Conservation (phyloP, 2,888 invertebrate genomes). For the Siphlonurus alternatus region DNA sequence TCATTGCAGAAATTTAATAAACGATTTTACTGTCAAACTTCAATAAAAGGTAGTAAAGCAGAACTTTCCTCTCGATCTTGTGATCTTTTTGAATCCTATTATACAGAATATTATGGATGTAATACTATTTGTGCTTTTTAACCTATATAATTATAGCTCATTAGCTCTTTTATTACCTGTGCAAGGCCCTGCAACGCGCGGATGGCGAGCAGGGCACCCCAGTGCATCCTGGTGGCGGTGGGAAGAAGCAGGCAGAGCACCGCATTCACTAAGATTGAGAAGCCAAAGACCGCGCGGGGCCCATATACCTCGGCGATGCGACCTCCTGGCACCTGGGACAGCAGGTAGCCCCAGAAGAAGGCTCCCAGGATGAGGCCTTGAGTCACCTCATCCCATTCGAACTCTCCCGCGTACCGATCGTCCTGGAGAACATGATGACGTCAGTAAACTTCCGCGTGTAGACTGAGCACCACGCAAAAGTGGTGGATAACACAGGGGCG, state of each 20-base stretch:
- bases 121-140: no score
- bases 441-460: no score
- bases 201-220: constrained; percentile 22
- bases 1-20: no score
- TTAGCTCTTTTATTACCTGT: constrained; percentile 21
- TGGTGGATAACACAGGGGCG: no score
- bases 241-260: constrained; percentile 27
- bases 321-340: constrained; percentile 29
- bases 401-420: constrained; percentile 14
- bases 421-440: constrained; percentile 2
- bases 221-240: constrained; percentile 22
- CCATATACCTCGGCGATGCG: constrained; percentile 24
- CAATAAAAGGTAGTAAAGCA: no score
- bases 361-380: constrained; percentile 25
- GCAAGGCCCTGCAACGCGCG: constrained; percentile 28
- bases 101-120: no score
- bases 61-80: no score
- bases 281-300: constrained; percentile 27
- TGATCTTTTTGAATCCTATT: no score
- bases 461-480: no score
- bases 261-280: constrained; percentile 25
- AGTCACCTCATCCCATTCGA: constrained; percentile 22
- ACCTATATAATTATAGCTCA: background rate
- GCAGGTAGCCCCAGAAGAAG: constrained; percentile 30
- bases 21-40: no score